Percentiles rank a stretch among this genome's conserved stretches.
phyloP scores from a whole-genome alignment of 1,140 invertebrate species.

The Psix sp. region DNA sequence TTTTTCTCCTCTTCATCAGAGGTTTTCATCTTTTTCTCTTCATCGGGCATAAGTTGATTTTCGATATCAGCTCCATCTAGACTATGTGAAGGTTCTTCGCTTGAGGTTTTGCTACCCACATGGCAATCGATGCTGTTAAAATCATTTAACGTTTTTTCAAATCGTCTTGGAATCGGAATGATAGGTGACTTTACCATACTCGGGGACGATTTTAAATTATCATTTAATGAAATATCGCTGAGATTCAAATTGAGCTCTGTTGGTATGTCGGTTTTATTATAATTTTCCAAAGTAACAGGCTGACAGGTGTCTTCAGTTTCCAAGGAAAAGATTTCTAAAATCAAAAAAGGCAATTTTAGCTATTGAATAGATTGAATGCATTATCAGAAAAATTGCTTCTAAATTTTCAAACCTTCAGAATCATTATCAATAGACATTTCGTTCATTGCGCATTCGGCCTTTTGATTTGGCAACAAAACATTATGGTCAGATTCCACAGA shows the following conservation, averaged over 20 bases:
- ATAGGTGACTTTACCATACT: constrained; percentile 77
- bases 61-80: constrained; percentile 30
- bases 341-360: constrained; percentile 3
- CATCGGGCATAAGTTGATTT: constrained; percentile 10
- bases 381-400: too few species aligned
- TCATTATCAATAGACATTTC: constrained; percentile 61
- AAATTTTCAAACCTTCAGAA: constrained; percentile 59
- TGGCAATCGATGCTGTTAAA: constrained; percentile 80
- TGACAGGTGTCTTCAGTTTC: constrained; percentile 78
- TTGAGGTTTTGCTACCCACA: constrained; percentile 78
- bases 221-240: constrained; percentile 66
- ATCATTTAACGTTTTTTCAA: constrained; percentile 75
- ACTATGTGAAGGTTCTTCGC: constrained; percentile 64
- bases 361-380: too few species aligned
- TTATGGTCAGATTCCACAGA: constrained; percentile 77
- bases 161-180: constrained; percentile 79
- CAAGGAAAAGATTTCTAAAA: constrained; percentile 77
- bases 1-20: constrained; percentile 29
- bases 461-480: constrained; percentile 28
- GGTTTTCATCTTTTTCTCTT: constrained; percentile 17
- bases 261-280: too few species aligned
- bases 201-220: constrained; percentile 59
- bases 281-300: too few species aligned
- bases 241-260: too few species aligned
- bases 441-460: constrained; percentile 35